Base-by-base conservation (phyloP, 2,888 invertebrate genomes). In the Cylindroiulus punctatus region DNA sequence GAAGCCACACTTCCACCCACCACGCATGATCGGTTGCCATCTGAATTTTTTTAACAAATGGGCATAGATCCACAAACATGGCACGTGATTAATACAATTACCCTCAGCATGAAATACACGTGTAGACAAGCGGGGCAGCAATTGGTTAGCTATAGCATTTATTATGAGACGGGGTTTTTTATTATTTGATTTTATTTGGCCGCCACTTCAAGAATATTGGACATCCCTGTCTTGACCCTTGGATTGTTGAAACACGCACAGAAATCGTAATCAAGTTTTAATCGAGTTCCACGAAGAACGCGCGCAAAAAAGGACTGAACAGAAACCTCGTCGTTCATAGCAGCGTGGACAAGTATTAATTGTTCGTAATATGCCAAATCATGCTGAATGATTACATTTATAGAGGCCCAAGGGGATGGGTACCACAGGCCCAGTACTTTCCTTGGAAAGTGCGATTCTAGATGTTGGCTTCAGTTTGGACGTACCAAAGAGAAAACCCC, bases 291-390 rank as follows among this genome's bases (percentile, higher is more conserved):
- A 85, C 26, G 82, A 36, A 82, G 42, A 82, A 82, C 32, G 22
- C 22, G 5, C 65, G 26, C 65, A 82, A 40, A 82, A 40, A 52
- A 84, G 22, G 52, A 84, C 40, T 84, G 84, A 44, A 84, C 26
- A 65, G 65, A 65, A 65, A 65, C 47, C 40, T 84, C 47, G 44
- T 42, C 42, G 22, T 84, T 32, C 84, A 47, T 47, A 84, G 52
- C 32, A 84, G 40, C 40, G 30, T 84, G 52, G 84, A 84, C 86
- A 81, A 86, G 86, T 86, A 86, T 86, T 86, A 86, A 86, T 86
- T 86, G 86, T 86, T 86, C 44, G 86, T 85, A 86, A 86, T 86
- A 44, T 86, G 86, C 86, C 42, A 86, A 86, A 86, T 86, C 86
- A 86, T 86, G 81, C 86, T 81, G 81, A 86, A 86, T 86, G 86